Evolutionary conservation across 2,113 vertebrate genomes (phyloP).

Genomic region (Pangasianodon hypophthalmus): DNA sequence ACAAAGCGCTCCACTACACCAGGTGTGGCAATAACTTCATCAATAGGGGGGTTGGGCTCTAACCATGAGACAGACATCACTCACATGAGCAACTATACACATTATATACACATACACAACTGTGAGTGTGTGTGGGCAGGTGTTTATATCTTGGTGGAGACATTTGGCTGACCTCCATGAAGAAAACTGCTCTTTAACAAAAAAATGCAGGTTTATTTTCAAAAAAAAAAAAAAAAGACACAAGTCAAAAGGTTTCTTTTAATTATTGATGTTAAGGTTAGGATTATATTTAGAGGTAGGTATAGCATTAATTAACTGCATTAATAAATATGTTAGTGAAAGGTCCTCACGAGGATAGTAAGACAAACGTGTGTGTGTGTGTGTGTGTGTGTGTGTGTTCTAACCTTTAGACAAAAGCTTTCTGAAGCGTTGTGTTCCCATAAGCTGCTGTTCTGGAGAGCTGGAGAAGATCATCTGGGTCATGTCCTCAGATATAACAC

Average conservation of each 20-base stretch:
- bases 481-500: conserved; percentile 95
- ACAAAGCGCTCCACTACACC: conserved; percentile 96
- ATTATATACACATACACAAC: not conserved
- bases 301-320: not conserved
- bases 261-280: not conserved
- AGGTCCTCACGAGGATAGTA: not conserved
- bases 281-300: not conserved
- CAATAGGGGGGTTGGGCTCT: conserved; percentile 98
- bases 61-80: conserved; percentile 51
- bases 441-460: conserved; percentile 92
- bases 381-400: not conserved
- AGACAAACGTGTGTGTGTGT: not conserved
- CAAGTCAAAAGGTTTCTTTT: not conserved
- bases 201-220: not conserved
- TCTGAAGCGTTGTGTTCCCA: conserved; percentile 95
- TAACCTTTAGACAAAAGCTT: conserved; percentile 97
- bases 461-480: conserved; percentile 98
- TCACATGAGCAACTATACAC: not conserved
- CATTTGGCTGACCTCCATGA: no score
- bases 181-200: not conserved
- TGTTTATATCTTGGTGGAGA: not conserved
- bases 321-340: not conserved
- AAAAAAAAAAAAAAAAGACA: not conserved
- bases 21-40: conserved; percentile 93
- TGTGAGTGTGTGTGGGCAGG: no score